phyloP scores from a whole-genome alignment of 53 echinoderm and acorn worm genomes.

The Patiria pectinifera region DNA sequence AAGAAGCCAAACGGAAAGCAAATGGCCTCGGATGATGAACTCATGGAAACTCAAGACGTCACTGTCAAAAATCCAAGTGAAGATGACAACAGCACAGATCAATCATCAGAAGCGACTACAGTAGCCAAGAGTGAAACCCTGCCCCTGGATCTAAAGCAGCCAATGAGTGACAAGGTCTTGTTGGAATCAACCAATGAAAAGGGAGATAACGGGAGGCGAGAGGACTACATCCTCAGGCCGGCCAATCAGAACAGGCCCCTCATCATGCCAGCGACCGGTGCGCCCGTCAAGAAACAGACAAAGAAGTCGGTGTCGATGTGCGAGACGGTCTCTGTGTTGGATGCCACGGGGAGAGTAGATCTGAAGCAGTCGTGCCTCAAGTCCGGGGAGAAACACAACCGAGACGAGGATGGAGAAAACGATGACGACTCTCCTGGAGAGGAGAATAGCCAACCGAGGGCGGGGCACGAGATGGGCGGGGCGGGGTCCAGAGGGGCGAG shows the following conservation, averaged over 20 bases:
- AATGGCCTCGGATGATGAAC: not conserved
- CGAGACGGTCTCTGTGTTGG: constrained; percentile 58
- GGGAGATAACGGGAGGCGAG: not conserved
- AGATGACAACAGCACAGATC: not conserved
- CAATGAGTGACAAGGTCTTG: constrained; percentile 2
- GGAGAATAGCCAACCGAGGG: constrained; percentile 10
- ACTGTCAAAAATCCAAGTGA: not conserved
- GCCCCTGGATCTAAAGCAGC: not conserved
- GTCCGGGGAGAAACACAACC: constrained; percentile 2
- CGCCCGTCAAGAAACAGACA: constrained; percentile 26
- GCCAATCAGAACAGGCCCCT: constrained; percentile 23
- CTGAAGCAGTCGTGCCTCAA: constrained; percentile 4
- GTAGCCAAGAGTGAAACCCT: not conserved
- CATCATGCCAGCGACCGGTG: not conserved
- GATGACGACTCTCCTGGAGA: not conserved
- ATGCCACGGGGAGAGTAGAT: constrained; percentile 15
- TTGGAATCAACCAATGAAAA: constrained; percentile 11
- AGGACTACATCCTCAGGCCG: constrained; percentile 36
- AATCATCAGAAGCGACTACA: not conserved
- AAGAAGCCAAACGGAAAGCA: constrained; percentile 3
- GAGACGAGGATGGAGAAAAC: not conserved
- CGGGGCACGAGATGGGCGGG: not conserved
- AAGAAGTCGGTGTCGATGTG: constrained; percentile 70
- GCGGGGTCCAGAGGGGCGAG: constrained; percentile 30
- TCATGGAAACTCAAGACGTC: not conserved